phyloP scores from a whole-genome alignment of 2,797 vertebrate species.

The Ptychadena robeensis region DNA sequence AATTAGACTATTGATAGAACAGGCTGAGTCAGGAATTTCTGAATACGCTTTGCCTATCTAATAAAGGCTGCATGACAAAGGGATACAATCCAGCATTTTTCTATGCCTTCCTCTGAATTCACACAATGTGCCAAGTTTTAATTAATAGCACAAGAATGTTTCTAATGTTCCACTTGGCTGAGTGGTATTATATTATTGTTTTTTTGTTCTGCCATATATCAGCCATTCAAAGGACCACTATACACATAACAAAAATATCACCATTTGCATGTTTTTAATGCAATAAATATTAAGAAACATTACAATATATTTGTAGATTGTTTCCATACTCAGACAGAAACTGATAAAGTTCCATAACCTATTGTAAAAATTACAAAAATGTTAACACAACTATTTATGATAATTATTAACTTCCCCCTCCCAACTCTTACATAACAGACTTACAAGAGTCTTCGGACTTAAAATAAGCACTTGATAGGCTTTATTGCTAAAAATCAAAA shows the following conservation, averaged over 20 bases:
- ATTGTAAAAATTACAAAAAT: no score
- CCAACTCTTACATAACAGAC: no score
- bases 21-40: conserved; percentile 26
- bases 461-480: no score
- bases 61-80: conserved; percentile 14
- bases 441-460: no score
- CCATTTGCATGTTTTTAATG: no score
- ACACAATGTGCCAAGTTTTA: conserved; percentile 7
- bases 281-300: no score
- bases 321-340: no score
- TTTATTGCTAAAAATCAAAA: no score
- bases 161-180: not conserved
- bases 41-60: conserved; percentile 1
- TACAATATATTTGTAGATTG: no score
- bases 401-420: no score
- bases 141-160: conserved; percentile 18
- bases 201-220: not conserved
- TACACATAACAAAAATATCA: not conserved
- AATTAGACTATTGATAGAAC: conserved; percentile 28
- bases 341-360: no score
- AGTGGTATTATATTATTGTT: not conserved
- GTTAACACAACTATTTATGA: no score
- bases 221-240: not conserved
- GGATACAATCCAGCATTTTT: conserved; percentile 36
- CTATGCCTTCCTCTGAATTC: not conserved